These are phyloP conservation scores for Rhizomys pruinosus DNA, from an alignment of 2,113 vertebrate species.

Conservation along the genomic window DNA sequence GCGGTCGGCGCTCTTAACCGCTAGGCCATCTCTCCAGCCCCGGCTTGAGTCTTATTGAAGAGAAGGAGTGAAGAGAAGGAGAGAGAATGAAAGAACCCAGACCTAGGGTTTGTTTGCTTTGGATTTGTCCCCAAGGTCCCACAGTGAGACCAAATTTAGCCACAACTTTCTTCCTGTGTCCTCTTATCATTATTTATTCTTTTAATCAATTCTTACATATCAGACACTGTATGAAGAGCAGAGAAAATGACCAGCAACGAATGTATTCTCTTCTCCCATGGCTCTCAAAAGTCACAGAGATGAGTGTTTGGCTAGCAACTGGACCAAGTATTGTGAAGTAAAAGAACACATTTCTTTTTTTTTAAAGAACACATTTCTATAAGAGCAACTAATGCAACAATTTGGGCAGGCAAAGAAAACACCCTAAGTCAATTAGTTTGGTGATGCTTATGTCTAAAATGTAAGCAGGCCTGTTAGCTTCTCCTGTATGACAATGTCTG, in stretches of 20 bases:
- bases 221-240: not conserved
- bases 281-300: not conserved
- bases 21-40: too few species aligned
- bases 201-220: not conserved
- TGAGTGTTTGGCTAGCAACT: not conserved
- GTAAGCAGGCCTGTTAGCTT: not conserved
- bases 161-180: not conserved
- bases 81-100: not conserved
- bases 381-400: not conserved
- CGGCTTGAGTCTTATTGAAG: not conserved
- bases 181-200: not conserved
- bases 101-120: not conserved
- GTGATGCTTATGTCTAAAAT: not conserved
- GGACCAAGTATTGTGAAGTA: not conserved
- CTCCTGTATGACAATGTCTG: not conserved
- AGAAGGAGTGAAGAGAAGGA: too few species aligned
- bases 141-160: not conserved
- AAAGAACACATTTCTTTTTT: not conserved
- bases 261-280: not conserved
- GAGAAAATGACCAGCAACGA: not conserved
- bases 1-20: too few species aligned
- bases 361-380: too few species aligned
- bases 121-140: not conserved
- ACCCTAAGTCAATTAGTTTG: not conserved
- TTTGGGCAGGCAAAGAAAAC: not conserved